Conservation (phyloP, 2,888 invertebrate genomes). For the Drosophila siamana region DNA sequence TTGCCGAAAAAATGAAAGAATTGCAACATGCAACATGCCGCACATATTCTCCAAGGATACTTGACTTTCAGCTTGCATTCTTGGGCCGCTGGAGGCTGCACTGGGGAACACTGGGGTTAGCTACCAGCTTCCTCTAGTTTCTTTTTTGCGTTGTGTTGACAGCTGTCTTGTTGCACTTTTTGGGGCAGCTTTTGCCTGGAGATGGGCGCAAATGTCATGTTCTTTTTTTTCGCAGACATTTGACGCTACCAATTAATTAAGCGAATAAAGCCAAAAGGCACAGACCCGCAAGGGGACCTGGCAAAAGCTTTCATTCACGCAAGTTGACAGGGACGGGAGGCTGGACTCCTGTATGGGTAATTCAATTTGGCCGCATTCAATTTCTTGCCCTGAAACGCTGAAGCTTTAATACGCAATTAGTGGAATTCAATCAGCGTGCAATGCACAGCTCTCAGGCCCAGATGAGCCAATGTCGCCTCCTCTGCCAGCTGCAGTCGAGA, state of each 20-base stretch:
- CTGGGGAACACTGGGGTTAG: neutral
- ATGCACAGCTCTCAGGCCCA: slow-evolving; percentile 48
- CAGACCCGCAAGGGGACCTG: slow-evolving; percentile 59
- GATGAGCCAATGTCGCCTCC: slow-evolving; percentile 31
- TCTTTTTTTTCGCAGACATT: slow-evolving; percentile 61
- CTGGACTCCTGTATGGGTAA: slow-evolving; percentile 51
- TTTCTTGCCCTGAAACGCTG: slow-evolving; percentile 68
- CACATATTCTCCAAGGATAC: slow-evolving; percentile 82
- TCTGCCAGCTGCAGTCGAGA: slow-evolving; percentile 4
- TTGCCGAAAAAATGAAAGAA: slow-evolving; percentile 76
- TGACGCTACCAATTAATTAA: slow-evolving; percentile 82
- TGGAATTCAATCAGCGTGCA: slow-evolving; percentile 76
- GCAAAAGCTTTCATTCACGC: slow-evolving; percentile 46
- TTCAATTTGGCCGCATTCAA: slow-evolving; percentile 76
- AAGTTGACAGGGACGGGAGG: slow-evolving; percentile 2
- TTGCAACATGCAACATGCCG: slow-evolving; percentile 67
- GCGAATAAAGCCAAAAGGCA: slow-evolving; percentile 78
- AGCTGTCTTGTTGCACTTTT: slow-evolving; percentile 69
- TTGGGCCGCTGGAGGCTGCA: slow-evolving; percentile 41
- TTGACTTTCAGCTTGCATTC: slow-evolving; percentile 72
- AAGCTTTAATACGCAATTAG: slow-evolving; percentile 81
- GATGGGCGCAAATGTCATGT: slow-evolving; percentile 42
- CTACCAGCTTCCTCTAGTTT: slow-evolving; percentile 17
- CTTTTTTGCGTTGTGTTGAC: slow-evolving; percentile 64
- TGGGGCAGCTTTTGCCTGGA: slow-evolving; percentile 1